Evolutionary conservation across 2,888 invertebrate genomes (phyloP), one percentile per base, ranked within the genome.

Genomic region (Heliconius sara): DNA sequence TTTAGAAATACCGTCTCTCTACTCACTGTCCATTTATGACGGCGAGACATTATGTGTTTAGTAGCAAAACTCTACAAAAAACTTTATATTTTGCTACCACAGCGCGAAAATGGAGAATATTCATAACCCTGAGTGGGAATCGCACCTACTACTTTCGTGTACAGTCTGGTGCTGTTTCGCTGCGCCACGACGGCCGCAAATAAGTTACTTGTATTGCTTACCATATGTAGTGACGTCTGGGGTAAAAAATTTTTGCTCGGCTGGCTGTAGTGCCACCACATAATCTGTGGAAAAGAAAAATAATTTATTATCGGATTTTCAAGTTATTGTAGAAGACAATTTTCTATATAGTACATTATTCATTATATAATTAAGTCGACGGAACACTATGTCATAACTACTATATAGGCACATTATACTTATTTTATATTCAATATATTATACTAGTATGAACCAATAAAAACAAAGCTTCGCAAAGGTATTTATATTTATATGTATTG

Each of bases 171-270:
- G 9, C 2, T n/a, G 22, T 57, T 3, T 12, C 9, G 0, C n/a
- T 60, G 19, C 3, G n/a, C 10, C 19, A n/a, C n/a, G n/a, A 60
- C 60, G n/a, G 60, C 25, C n/a, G n/a, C 9, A 60, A n/a, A 22
- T 12, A 12, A 9, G 68, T 34, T 34, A 12, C 19, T 7, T 13
- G 19, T 71, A 30, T 34, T 30, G 22, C 90, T 91, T 85, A 95
- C 95, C 95, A 84, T 92, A 95, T 19, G 95, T 95, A 34, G 95
- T 94, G 70, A 94, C 94, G 86, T 95, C 95, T 70, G 94, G 94
- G 2, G 93, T 93, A 80, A 89, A 94, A 85, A 93, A 94, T 84
- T 95, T 95, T 84, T 95, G 95, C 84, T 95, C 94, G 2, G 95
- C 95, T 47, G 95, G 95, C 83, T 93, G 95, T 12, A 95, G 85